A percentile compares a stretch with the other conserved stretches of the same genome.
Conservation (phyloP, 2,113 vertebrate genomes). For the Poecilia latipinna region DNA sequence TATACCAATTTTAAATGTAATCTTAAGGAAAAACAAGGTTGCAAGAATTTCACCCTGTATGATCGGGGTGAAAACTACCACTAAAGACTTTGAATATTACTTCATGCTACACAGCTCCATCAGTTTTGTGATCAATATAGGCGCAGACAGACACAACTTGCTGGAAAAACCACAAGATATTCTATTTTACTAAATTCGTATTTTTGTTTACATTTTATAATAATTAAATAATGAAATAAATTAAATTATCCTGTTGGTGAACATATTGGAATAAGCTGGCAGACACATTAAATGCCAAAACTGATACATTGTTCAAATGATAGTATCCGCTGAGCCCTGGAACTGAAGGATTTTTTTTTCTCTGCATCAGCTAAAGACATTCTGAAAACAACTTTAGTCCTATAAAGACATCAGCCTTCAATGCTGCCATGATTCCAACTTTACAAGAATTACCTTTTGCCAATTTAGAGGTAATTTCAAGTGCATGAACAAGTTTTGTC, state of each 20-base stretch:
- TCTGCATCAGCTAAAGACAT: too few relatives aligned
- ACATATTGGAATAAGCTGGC: background rate
- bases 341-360: background rate
- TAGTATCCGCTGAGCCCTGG: background rate
- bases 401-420: constrained; percentile 4
- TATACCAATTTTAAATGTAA: too few relatives aligned
- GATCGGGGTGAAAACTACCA: too few relatives aligned
- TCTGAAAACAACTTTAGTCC: background rate
- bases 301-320: too few relatives aligned
- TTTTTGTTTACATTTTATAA: background rate
- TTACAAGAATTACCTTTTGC: constrained; percentile 8
- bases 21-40: too few relatives aligned
- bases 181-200: background rate
- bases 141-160: background rate
- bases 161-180: background rate
- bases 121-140: constrained; percentile 1
- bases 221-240: background rate
- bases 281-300: background rate
- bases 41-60: too few relatives aligned
- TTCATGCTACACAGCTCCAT: too few relatives aligned
- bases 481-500: constrained; percentile 1
- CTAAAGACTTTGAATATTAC: too few relatives aligned
- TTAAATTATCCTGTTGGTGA: background rate
- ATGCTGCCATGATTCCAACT: constrained; percentile 6
- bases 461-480: constrained; percentile 21